Evolutionary conservation across 2,113 vertebrate species (phyloP), one percentile per base, ranked within the genome.

Genomic region (Peromyscus polionotus): DNA sequence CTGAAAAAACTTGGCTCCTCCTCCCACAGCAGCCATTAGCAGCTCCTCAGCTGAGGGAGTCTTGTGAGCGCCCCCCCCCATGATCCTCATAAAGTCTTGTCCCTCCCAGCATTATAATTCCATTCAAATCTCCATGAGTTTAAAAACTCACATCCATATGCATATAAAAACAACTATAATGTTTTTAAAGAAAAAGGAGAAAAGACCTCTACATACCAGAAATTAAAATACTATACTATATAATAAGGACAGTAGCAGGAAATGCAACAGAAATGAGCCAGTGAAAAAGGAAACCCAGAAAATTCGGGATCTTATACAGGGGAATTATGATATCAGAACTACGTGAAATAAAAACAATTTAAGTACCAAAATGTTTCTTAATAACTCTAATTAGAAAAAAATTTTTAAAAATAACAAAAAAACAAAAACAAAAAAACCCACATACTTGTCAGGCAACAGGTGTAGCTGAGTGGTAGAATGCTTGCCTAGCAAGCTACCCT

Each of bases 91-190:
- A 95, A 91, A 91, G 59, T 8, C 12, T 92, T 94, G 36, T 33
- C 20, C 42, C 57, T 28, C 48, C 45, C 31, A 20, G 22, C 6
- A 95, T 73, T 88, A 17, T 73, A 93, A 85, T 85, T 75, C 31
- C n/a, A 95, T 51, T 61, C 48, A 89, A 83, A 76, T 88, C 16
- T 87, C 80, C 92, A 87, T 42, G 86, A 93, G 42, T 94, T 97
- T 94, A 57, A 70, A 8, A 88, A 9, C 14, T 93, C 7, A 42
- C 48, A 70, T 42, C 13, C 70, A 93, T 42, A 3, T 72, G 88
- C 88, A 88, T 84, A 61, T 63, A 24, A 96, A 94, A 96, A 95
- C 68, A 90, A 72, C 4, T 36, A 90, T 95, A 26, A 91, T 51
- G 45, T 76, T 77, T 67, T 68, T 75, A 70, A 5, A 81, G 0